Percentiles rank a stretch among this genome's conserved stretches.
Evolutionary conservation across 2,113 vertebrate species (phyloP).

Genomic region (Cyprinodon brontotheroides): DNA sequence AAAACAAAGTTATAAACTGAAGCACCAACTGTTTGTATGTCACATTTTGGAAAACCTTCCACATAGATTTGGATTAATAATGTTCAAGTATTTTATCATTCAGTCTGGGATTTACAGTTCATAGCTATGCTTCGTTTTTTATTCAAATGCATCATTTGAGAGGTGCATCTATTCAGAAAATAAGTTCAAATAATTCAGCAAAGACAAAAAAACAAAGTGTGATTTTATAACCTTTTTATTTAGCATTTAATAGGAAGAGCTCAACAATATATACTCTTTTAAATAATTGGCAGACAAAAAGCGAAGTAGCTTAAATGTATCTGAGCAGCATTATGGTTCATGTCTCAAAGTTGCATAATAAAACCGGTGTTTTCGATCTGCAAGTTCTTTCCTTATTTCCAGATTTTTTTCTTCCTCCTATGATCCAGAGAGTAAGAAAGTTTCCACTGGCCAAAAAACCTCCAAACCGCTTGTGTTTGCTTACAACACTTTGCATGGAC

Average conservation of each 20-base stretch:
- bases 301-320: slow-evolving; percentile 48
- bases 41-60: not conserved
- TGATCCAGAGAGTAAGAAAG: slow-evolving; percentile 4
- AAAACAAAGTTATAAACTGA: slow-evolving; percentile 7
- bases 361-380: slow-evolving; percentile 9
- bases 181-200: not conserved
- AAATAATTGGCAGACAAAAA: slow-evolving; percentile 3
- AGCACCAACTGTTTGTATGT: not conserved
- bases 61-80: not conserved
- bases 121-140: not conserved
- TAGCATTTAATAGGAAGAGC: not conserved
- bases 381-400: slow-evolving; percentile 1
- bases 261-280: not conserved
- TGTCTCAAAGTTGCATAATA: not conserved
- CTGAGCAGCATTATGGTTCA: slow-evolving; percentile 43
- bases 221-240: slow-evolving; percentile 1
- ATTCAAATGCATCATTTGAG: not conserved
- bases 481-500: slow-evolving; percentile 15
- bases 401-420: slow-evolving; percentile 6
- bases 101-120: not conserved
- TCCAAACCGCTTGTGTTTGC: slow-evolving; percentile 12
- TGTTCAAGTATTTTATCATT: not conserved
- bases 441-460: slow-evolving; percentile 26
- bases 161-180: slow-evolving; percentile 23
- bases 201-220: slow-evolving; percentile 17